Evolutionary conservation across 2,113 vertebrate genomes (phyloP).

Genomic region (Sminthopsis crassicaudata): DNA sequence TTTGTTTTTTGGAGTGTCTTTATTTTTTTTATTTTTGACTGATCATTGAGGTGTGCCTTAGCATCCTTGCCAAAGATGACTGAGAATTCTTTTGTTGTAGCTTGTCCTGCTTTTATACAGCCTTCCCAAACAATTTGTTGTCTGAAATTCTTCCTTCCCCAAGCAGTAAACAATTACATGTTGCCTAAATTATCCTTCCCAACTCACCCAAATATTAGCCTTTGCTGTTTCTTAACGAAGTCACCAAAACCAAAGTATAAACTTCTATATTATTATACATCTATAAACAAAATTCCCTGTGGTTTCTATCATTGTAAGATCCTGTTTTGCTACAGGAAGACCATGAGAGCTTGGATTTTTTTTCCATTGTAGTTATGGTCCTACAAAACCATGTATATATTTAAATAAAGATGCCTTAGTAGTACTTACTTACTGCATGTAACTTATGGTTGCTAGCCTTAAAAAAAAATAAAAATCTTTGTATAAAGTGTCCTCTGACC

Average conservation of each 20-base stretch:
- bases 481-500: not conserved
- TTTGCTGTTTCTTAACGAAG: not conserved
- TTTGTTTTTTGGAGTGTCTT: not conserved
- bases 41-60: not conserved
- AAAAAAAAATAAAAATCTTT: not conserved
- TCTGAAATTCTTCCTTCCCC: not conserved
- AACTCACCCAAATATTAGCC: not conserved
- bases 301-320: not conserved
- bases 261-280: not conserved
- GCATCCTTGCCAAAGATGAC: not conserved
- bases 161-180: not conserved
- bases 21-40: not conserved
- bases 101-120: not conserved
- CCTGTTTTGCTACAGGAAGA: not conserved
- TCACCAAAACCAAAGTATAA: not conserved
- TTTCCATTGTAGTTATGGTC: not conserved
- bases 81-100: not conserved
- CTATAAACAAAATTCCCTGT: not conserved
- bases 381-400: not conserved
- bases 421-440: fast-evolving
- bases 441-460: not conserved
- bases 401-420: not conserved
- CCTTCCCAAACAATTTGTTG: not conserved
- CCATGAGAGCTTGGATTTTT: not conserved
- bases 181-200: not conserved